phyloP scores from a whole-genome alignment of 2,888 invertebrate genomes.

The Lymantria dispar region DNA sequence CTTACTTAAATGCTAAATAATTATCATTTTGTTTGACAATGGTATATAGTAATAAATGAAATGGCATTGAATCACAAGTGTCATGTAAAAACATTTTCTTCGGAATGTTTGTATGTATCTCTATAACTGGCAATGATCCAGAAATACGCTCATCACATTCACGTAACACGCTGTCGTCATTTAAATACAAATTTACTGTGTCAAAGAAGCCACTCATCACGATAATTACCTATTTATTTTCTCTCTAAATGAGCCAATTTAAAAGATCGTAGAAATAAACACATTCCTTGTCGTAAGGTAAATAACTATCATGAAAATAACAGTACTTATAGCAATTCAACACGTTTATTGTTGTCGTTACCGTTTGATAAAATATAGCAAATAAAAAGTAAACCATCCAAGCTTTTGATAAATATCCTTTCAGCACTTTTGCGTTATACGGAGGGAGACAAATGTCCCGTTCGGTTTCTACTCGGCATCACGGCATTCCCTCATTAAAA shows the following conservation, averaged over 20 bases:
- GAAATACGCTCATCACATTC: constrained; percentile 59
- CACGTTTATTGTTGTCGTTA: constrained; percentile 28
- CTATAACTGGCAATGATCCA: constrained; percentile 59
- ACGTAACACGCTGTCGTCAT: constrained; percentile 61
- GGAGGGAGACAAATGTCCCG: constrained; percentile 65
- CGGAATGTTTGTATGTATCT: constrained; percentile 51
- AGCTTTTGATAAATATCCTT: constrained; percentile 69
- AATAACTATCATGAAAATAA: background rate
- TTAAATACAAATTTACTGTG: constrained; percentile 63
- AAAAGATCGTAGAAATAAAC: background rate
- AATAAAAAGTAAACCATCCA: constrained; percentile 51
- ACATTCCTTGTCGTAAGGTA: background rate
- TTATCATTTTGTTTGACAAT: constrained; percentile 31
- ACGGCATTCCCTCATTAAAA: constrained; percentile 74
- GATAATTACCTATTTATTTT: constrained; percentile 31
- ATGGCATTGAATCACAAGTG: constrained; percentile 37
- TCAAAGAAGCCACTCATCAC: constrained; percentile 43
- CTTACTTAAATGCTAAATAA: constrained; percentile 7
- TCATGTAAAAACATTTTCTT: constrained; percentile 51
- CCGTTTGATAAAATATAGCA: constrained; percentile 46
- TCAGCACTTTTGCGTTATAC: constrained; percentile 67
- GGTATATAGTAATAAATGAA: constrained; percentile 43
- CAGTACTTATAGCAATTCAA: constrained; percentile 6
- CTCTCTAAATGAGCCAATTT: constrained; percentile 30
- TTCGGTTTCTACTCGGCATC: constrained; percentile 49